Conservation (phyloP, 2,888 invertebrate genomes). For the Spodoptera exigua region DNA sequence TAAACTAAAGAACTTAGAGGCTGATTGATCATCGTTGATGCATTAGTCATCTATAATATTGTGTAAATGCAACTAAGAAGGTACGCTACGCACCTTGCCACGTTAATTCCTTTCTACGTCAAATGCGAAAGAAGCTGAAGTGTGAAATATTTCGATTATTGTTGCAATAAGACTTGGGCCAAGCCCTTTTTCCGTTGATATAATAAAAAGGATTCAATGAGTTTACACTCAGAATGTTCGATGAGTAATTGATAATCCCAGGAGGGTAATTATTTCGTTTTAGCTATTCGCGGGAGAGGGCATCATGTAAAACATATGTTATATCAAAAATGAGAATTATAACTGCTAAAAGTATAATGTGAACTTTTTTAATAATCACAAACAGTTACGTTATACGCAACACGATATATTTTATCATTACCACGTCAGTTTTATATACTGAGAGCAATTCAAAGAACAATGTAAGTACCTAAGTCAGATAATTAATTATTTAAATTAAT, state of each 20-base stretch:
- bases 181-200: conserved; percentile 12
- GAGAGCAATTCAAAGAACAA: conserved; percentile 29
- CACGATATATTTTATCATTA: conserved; percentile 13
- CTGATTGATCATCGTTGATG: conserved; percentile 22
- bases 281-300: conserved; percentile 32
- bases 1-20: neutral
- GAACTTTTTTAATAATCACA: too few relatives aligned
- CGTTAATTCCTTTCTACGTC: conserved; percentile 10
- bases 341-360: too few relatives aligned
- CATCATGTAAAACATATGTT: conserved; percentile 3
- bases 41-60: conserved; percentile 15
- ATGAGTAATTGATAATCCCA: conserved; percentile 35
- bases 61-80: conserved; percentile 17
- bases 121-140: neutral
- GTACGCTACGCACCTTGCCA: neutral
- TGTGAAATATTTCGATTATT: conserved; percentile 1
- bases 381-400: neutral
- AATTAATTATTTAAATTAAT: conserved; percentile 19
- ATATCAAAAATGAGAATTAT: too few relatives aligned
- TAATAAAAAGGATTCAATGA: conserved; percentile 5
- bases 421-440: conserved; percentile 10
- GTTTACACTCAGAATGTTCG: neutral
- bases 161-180: conserved; percentile 4
- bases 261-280: conserved; percentile 23
- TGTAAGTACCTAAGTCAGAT: conserved; percentile 3